Base-by-base conservation (phyloP, 2,888 invertebrate genomes). In the Macrophya alboannulata region DNA sequence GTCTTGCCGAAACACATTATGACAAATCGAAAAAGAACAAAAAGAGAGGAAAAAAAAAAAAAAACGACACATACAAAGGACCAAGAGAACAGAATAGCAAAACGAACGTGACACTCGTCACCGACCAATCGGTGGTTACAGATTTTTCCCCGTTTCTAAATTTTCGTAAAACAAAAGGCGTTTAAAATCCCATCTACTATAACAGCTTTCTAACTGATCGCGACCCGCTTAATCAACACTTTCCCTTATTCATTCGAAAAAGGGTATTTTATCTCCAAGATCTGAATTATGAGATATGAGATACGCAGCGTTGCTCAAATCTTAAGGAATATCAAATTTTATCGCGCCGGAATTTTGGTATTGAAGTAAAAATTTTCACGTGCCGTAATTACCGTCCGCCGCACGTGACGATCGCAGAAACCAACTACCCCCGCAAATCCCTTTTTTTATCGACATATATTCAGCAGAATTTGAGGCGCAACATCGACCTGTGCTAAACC, bases 191-290 rank as follows among this genome's bases (percentile, higher is more conserved):
- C 6, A 68, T 10, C 68, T 68, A n/a, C 10, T 17, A 43, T 4
- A 72, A 4, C 77, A 37, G n/a, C 77, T 77, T 77, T 77, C 55
- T 51, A 77, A 55, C 55, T 77, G n/a, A n/a, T n/a, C 15, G 17
- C 55, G 51, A 55, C 55, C 48, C 15, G 55, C 31, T 37, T 15
- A 43, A 81, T 81, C 43, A 62, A 43, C 40, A 43, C 81, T 81
- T 81, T 81, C 81, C 59, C 37, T 81, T 21, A 43, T 21, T 62
- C 62, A 3, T 81, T 62, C 43, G 62, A 79, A 59, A 81, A 62
- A 62, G 59, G 21, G 21, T 59, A 43, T 51, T 15, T 37, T 8
- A 55, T 9, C 43, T 31, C 55, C 31, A 8, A 15, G 37, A 31
- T 51, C 17, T 48, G 65, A 25, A 4, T 10, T n/a, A 3, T 43